A percentile compares a stretch with the other conserved stretches of the same genome.
These are phyloP conservation scores for Lasioglossum zephyrum DNA, from an alignment of 2,888 invertebrate genomes.

Conservation along the genomic window DNA sequence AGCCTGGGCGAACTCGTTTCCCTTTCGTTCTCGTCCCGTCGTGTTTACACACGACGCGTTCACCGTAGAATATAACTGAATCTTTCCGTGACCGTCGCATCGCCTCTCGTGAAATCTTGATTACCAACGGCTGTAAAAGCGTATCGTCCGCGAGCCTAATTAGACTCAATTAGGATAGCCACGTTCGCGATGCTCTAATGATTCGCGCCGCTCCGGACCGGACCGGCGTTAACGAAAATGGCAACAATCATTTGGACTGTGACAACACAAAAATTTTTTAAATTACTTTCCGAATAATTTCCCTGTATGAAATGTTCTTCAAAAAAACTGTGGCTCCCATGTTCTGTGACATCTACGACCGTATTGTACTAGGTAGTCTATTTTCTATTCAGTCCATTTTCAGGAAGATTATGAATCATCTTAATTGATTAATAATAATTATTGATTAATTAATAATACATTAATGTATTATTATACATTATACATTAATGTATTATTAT, in stretches of 20 bases:
- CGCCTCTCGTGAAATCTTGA: not conserved
- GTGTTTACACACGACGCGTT: conserved; percentile 19
- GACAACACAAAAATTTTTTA: not conserved
- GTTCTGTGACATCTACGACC: too few species aligned
- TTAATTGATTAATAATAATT: not conserved
- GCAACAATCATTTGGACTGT: not conserved
- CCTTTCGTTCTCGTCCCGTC: conserved; percentile 24
- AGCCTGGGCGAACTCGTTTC: conserved; percentile 35
- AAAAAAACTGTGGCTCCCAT: not conserved
- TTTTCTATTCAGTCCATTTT: not conserved
- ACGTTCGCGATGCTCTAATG: not conserved
- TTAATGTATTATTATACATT: too few species aligned
- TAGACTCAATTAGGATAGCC: conserved; percentile 24
- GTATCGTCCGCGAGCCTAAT: conserved; percentile 38
- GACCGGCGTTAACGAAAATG: not conserved
- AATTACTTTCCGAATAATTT: not conserved
- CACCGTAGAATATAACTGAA: conserved; percentile 19
- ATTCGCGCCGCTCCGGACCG: not conserved
- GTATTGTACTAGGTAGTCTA: not conserved
- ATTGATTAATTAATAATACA: not conserved
- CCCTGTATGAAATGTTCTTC: not conserved
- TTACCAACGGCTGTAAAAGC: conserved; percentile 47
- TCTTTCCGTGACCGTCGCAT: conserved; percentile 19
- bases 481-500: too few species aligned
- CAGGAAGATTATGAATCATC: not conserved